Evolutionary conservation across 2,888 invertebrate genomes (phyloP).

Genomic region (Dryobotodes eremita): DNA sequence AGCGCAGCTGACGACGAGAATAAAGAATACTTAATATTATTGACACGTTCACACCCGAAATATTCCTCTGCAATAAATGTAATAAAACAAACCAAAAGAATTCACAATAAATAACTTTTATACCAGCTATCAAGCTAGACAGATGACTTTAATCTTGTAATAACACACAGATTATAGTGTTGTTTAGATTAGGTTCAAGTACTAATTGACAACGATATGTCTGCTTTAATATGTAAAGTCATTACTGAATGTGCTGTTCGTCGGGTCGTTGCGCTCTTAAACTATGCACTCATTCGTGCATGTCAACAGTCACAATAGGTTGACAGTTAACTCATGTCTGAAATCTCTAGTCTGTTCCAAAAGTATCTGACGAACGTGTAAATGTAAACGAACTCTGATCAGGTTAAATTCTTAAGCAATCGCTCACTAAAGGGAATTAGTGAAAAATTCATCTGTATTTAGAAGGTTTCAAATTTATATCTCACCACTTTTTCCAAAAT

Average conservation of each 20-base stretch:
- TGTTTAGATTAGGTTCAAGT: conserved; percentile 6
- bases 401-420: neutral
- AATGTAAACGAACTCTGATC: neutral
- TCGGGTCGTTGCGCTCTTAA: neutral
- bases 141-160: neutral
- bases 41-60: neutral
- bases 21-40: neutral
- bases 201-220: conserved; percentile 2
- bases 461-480: neutral
- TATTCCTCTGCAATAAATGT: neutral
- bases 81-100: neutral
- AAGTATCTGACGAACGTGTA: neutral
- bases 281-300: neutral
- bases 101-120: neutral
- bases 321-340: too few relatives aligned
- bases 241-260: neutral
- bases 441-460: neutral
- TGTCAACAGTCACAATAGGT: neutral
- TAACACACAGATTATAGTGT: neutral
- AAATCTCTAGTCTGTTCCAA: too few relatives aligned
- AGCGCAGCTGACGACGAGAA: too few relatives aligned
- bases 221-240: neutral
- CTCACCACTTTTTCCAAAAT: neutral
- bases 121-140: neutral
- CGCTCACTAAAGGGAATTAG: neutral